Conservation (phyloP, 2,797 vertebrate genomes). For the Hoplostethus atlanticus region DNA sequence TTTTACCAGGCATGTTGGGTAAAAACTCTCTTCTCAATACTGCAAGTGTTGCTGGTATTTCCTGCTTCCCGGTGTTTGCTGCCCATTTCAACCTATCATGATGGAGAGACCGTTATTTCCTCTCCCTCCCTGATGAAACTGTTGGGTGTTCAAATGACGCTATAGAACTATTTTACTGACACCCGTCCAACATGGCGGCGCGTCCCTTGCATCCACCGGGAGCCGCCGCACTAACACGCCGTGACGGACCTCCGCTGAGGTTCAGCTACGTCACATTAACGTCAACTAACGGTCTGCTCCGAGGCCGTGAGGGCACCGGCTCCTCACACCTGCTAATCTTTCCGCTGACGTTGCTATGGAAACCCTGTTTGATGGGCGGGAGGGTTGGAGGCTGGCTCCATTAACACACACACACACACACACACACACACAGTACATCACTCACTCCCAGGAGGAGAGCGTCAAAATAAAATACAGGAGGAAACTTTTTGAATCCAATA, state of each 20-base stretch:
- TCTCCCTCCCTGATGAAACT: too few relatives aligned
- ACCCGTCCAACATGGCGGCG: background rate
- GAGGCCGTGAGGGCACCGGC: constrained; percentile 18
- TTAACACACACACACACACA: constrained; percentile 11
- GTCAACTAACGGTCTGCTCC: constrained; percentile 37
- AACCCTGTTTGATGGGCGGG: constrained; percentile 54
- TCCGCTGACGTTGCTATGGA: constrained; percentile 58
- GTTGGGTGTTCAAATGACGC: constrained; percentile 5
- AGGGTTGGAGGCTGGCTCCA: constrained; percentile 23
- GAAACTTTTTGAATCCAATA: constrained; percentile 51
- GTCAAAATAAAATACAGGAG: constrained; percentile 27
- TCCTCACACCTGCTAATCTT: constrained; percentile 48
- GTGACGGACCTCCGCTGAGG: constrained; percentile 24
- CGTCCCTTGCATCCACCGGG: background rate
- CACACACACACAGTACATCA: constrained; percentile 10
- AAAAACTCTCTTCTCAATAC: too few relatives aligned
- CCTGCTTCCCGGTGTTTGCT: too few relatives aligned
- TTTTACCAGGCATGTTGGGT: too few relatives aligned
- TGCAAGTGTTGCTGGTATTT: too few relatives aligned
- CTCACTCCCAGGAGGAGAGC: constrained; percentile 43
- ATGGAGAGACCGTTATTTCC: too few relatives aligned
- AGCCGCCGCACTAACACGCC: constrained; percentile 4
- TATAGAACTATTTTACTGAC: constrained; percentile 8
- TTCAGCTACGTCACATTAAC: constrained; percentile 28
- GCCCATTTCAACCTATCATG: too few relatives aligned